Conservation (phyloP, 2,113 vertebrate genomes). For the Chroicocephalus ridibundus region DNA sequence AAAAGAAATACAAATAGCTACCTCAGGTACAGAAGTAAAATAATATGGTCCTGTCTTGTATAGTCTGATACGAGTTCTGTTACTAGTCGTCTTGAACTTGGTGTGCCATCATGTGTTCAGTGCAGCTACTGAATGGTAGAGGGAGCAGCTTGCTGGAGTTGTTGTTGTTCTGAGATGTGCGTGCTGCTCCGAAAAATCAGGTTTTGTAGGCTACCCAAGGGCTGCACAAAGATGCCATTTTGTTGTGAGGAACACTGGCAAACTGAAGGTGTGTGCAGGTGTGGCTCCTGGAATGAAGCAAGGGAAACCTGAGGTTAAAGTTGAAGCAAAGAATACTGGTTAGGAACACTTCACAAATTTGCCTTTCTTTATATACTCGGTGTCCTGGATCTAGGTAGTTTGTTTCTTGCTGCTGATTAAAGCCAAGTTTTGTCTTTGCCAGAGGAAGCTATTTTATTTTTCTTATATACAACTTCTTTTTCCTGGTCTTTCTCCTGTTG, state of each 20-base stretch:
- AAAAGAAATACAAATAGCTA: neutral
- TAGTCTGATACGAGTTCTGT: neutral
- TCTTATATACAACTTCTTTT: neutral
- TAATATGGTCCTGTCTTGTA: neutral
- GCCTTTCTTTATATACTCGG: neutral
- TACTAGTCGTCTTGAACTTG: neutral
- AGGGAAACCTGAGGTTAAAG: neutral
- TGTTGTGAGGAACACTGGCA: neutral
- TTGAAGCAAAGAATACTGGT: neutral
- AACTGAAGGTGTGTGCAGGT: fast-evolving
- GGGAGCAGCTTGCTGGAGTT: neutral
- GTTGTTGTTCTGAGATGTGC: neutral
- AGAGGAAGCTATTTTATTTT: neutral
- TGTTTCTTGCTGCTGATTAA: neutral
- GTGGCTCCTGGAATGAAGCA: neutral
- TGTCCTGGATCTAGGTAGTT: neutral
- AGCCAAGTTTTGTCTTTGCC: neutral
- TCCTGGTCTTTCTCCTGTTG: neutral
- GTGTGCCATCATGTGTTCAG: neutral
- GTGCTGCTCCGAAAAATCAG: neutral
- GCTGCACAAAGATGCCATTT: neutral
- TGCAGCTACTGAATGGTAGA: neutral
- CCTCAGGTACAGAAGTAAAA: neutral
- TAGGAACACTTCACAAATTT: neutral
- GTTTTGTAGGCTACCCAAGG: neutral